phyloP scores from a whole-genome alignment of 2,888 invertebrate genomes.

The Clepsis dumicolana region DNA sequence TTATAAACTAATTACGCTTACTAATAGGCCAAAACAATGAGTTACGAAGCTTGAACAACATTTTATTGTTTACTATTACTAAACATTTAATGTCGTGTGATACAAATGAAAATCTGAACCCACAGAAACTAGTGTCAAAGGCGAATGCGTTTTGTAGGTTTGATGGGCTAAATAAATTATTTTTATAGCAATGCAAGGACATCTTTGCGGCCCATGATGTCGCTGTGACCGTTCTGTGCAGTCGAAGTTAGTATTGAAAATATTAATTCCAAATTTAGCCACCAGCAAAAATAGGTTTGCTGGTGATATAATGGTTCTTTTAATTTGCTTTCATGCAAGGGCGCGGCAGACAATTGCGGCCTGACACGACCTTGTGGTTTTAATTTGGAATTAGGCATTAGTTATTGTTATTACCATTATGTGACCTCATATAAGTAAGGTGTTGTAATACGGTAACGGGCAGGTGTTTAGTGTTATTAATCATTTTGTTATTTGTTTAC shows the following conservation, averaged over 20 bases:
- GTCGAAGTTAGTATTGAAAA: slow-evolving; percentile 3
- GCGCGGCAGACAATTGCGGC: slow-evolving; percentile 37
- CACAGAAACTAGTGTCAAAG: slow-evolving; percentile 30
- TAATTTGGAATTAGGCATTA: slow-evolving; percentile 38
- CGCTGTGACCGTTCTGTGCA: background rate
- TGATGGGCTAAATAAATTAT: slow-evolving; percentile 23
- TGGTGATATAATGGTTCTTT: slow-evolving; percentile 18
- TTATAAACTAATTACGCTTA: background rate
- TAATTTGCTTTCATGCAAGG: slow-evolving; percentile 30
- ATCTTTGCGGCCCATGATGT: slow-evolving; percentile 2
- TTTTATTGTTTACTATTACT: slow-evolving; percentile 10
- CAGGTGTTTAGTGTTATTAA: slow-evolving; percentile 8
- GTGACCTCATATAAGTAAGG: slow-evolving; percentile 9
- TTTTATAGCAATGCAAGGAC: slow-evolving; percentile 23
- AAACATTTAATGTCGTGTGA: slow-evolving; percentile 25
- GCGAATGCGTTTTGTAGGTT: slow-evolving; percentile 16
- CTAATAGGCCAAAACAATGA: slow-evolving; percentile 6
- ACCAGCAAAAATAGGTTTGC: slow-evolving; percentile 2
- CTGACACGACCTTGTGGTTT: slow-evolving; percentile 39
- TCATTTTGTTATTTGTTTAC: background rate
- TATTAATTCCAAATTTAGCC: slow-evolving; percentile 1
- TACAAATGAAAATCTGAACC: slow-evolving; percentile 15
- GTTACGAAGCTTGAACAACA: background rate
- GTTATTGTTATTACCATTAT: slow-evolving; percentile 23
- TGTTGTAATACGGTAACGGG: background rate